A percentile compares a stretch with the other conserved stretches of the same genome.
These are phyloP conservation scores for Phocoena sinus DNA, from an alignment of 2,113 vertebrate genomes.

Conservation along the genomic window DNA sequence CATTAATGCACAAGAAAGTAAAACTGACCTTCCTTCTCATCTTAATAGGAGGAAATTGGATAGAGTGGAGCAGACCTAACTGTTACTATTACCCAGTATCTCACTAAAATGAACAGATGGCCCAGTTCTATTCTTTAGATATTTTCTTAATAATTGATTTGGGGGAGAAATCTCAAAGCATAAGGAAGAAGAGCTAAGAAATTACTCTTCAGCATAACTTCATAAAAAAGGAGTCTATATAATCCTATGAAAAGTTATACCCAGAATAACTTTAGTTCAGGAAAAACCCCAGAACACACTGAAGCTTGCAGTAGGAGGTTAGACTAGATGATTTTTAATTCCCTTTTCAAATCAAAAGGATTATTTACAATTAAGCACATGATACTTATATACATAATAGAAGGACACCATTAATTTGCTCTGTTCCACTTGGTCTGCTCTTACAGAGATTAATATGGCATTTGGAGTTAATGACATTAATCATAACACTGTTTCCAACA, in stretches of 20 bases:
- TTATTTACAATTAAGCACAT: constrained; percentile 39
- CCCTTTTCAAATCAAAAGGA: not conserved
- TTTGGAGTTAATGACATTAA: not conserved
- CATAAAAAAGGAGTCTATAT: not conserved
- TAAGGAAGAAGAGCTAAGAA: not conserved
- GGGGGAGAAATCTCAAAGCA: not conserved
- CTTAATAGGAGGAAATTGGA: not conserved
- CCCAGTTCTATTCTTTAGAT: not conserved
- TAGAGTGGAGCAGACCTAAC: not conserved
- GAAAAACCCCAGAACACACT: not conserved
- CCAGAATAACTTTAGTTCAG: constrained; percentile 32
- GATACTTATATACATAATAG: not conserved
- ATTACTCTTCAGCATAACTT: not conserved
- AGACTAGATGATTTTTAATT: constrained; percentile 18
- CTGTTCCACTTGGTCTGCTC: constrained; percentile 10
- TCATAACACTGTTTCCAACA: constrained; percentile 31
- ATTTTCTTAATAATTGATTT: not conserved
- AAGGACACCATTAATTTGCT: constrained; percentile 15
- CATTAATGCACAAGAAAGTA: not conserved
- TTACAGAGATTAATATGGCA: constrained; percentile 8
- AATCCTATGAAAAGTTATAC: not conserved
- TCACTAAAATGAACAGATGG: constrained; percentile 28
- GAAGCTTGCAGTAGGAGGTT: not conserved
- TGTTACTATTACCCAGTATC: not conserved
- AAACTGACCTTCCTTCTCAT: not conserved